phyloP scores from a whole-genome alignment of 2,113 vertebrate species.

The Raja brachyura region DNA sequence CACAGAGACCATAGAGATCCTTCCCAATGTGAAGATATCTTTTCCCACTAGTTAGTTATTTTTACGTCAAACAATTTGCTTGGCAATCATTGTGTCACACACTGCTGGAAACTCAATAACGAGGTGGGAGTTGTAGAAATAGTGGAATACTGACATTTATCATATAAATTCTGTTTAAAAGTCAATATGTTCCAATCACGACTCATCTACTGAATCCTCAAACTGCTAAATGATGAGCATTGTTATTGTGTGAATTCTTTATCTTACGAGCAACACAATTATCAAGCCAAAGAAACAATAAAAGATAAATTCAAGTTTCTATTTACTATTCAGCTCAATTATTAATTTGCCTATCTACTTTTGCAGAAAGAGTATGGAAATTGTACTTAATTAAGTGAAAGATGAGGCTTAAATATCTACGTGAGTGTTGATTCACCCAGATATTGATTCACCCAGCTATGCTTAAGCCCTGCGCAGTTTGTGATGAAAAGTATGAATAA shows the following conservation, averaged over 20 bases:
- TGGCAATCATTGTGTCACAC: background rate
- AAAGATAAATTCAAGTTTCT: slow-evolving; percentile 2
- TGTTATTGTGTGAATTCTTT: background rate
- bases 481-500: background rate
- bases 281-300: background rate
- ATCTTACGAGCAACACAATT: background rate
- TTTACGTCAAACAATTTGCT: background rate
- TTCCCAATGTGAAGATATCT: background rate
- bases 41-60: background rate
- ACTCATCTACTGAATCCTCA: background rate
- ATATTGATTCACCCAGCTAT: background rate
- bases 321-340: background rate
- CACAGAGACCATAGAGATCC: background rate
- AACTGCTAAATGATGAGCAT: background rate
- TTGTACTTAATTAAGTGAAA: background rate
- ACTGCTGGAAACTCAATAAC: background rate
- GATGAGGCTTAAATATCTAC: background rate
- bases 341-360: background rate
- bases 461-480: background rate
- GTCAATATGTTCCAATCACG: background rate
- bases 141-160: background rate
- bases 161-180: background rate
- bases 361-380: background rate
- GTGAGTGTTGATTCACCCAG: background rate
- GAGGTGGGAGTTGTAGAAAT: background rate